Percentiles rank a stretch among this genome's conserved stretches.
phyloP scores from a whole-genome alignment of 2,888 invertebrate genomes.

The Cephus pygmeus region DNA sequence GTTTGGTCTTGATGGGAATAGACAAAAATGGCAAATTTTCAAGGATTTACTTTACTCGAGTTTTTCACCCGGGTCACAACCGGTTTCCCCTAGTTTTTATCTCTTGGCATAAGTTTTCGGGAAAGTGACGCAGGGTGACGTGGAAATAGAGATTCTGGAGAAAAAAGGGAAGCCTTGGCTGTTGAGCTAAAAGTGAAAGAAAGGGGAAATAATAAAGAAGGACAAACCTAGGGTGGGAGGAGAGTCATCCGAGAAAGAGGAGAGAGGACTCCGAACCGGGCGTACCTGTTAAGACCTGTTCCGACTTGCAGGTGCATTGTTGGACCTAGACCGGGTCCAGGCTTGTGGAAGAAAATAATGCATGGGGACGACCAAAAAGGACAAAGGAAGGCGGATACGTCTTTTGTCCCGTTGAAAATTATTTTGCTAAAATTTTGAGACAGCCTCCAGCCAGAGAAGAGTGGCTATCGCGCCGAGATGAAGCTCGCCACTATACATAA shows the following conservation, averaged over 20 bases:
- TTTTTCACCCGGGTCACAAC: background rate
- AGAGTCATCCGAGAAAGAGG: background rate
- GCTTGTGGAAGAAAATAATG: slow-evolving; percentile 39
- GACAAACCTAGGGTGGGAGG: background rate
- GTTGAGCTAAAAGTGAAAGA: background rate
- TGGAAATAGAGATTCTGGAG: background rate
- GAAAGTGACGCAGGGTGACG: slow-evolving; percentile 1
- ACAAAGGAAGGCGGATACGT: slow-evolving; percentile 34
- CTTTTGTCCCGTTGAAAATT: slow-evolving; percentile 42
- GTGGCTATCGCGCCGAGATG: background rate
- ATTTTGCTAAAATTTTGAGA: slow-evolving; percentile 15
- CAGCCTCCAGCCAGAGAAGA: background rate
- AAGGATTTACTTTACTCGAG: background rate
- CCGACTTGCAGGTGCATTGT: slow-evolving; percentile 55
- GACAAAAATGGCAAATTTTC: background rate
- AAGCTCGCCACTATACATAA: background rate
- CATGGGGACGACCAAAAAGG: slow-evolving; percentile 32
- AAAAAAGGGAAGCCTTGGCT: background rate
- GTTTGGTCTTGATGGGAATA: background rate
- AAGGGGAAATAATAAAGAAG: background rate
- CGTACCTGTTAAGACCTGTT: slow-evolving; percentile 62
- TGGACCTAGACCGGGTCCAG: slow-evolving; percentile 21
- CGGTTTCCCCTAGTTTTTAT: background rate
- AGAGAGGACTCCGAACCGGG: slow-evolving; percentile 37
- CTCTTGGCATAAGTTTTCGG: background rate